phyloP scores from a whole-genome alignment of 2,797 vertebrate species.

The Alauda arvensis region DNA sequence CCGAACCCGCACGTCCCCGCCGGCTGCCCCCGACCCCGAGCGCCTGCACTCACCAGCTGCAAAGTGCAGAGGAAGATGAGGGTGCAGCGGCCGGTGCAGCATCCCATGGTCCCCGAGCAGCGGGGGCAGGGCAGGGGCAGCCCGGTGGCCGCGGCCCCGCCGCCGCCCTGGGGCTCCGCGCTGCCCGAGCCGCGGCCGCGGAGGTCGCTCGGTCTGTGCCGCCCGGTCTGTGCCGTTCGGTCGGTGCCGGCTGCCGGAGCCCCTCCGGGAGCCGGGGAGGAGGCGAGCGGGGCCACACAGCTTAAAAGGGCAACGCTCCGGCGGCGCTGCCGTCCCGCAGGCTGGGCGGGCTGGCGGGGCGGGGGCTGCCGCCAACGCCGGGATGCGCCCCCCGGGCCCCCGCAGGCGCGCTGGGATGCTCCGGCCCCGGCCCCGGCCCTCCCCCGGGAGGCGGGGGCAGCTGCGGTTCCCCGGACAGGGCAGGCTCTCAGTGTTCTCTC shows the following conservation, averaged over 20 bases:
- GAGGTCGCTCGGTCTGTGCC: not conserved
- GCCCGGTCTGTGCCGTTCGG: not conserved
- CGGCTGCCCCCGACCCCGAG: not conserved
- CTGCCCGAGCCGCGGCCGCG: not conserved
- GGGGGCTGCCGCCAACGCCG: not conserved
- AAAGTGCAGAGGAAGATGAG: slow-evolving; percentile 86
- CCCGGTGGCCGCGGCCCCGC: not conserved
- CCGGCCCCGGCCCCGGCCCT: not conserved
- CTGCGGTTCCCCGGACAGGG: not conserved
- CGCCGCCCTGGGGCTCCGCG: slow-evolving; percentile 1
- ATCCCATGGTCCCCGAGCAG: slow-evolving; percentile 77
- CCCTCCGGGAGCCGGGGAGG: slow-evolving; percentile 27
- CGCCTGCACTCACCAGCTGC: slow-evolving; percentile 82
- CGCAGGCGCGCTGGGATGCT: not conserved
- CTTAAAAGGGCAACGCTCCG: slow-evolving; percentile 63
- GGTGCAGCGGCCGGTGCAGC: slow-evolving; percentile 86
- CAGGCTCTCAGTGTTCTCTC: rapidly evolving
- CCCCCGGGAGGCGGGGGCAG: not conserved
- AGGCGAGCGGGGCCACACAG: not conserved
- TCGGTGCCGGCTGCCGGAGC: slow-evolving; percentile 12
- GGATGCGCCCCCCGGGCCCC: not conserved
- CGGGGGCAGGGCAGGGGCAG: not conserved
- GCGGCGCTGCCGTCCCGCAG: not conserved
- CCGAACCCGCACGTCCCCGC: not conserved
- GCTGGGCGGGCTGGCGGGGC: not conserved